phyloP scores from a whole-genome alignment of 1,140 invertebrate species.

The Papilio helenus region DNA sequence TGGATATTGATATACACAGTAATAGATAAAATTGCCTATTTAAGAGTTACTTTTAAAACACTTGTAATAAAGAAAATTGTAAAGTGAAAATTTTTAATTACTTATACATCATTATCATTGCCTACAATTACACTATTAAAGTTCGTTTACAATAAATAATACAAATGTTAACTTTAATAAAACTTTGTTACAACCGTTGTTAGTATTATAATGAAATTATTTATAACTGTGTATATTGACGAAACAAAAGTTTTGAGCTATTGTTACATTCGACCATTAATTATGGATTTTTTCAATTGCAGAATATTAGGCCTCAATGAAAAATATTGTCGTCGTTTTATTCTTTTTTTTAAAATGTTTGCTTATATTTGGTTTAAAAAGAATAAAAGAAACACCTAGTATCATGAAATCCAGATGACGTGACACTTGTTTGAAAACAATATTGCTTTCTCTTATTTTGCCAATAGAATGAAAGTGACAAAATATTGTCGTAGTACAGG shows the following conservation, averaged over 20 bases:
- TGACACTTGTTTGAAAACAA: not conserved
- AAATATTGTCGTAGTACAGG: not conserved
- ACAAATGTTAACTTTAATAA: not conserved
- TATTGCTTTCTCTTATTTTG: not conserved
- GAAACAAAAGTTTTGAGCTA: not conserved
- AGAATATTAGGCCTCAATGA: not conserved
- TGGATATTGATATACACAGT: constrained; percentile 1
- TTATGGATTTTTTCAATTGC: not conserved
- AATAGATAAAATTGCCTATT: constrained; percentile 8
- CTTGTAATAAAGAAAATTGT: not conserved
- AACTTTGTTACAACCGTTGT: constrained; percentile 12
- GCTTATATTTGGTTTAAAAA: not conserved
- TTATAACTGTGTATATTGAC: not conserved
- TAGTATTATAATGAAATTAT: not conserved
- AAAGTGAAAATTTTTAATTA: not conserved
- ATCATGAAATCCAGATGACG: too few relatives aligned
- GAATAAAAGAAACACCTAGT: not conserved
- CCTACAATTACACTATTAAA: not conserved
- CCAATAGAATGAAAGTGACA: not conserved
- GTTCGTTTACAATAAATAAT: not conserved
- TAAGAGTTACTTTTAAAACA: not conserved
- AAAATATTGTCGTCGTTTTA: not conserved
- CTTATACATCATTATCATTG: not conserved
- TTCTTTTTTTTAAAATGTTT: not conserved
- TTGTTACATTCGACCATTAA: not conserved